Conservation (phyloP, 2,797 vertebrate genomes). For the Macroramphosus scolopax region DNA sequence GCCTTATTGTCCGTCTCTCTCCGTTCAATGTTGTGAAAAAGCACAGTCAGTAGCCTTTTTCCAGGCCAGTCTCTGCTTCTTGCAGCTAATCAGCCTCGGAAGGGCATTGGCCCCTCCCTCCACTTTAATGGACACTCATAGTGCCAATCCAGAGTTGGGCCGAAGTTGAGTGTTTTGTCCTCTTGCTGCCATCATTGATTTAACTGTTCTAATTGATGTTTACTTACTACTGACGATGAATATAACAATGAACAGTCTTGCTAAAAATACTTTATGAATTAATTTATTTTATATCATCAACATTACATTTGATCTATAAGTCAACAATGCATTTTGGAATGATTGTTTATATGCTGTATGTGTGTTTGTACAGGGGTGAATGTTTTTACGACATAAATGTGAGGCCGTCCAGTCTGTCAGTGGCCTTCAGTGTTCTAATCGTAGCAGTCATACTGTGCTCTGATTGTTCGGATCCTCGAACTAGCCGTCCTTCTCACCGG, state of each 20-base stretch:
- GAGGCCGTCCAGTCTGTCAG: conserved; percentile 60
- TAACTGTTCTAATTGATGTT: conserved; percentile 58
- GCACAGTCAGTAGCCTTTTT: conserved; percentile 58
- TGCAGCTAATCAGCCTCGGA: conserved; percentile 30
- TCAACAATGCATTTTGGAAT: conserved; percentile 50
- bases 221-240: conserved; percentile 48
- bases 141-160: conserved; percentile 64
- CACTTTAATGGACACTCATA: conserved; percentile 56
- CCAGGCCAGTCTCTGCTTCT: conserved; percentile 24
- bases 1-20: conserved; percentile 53
- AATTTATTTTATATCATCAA: conserved; percentile 65
- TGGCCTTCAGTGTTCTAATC: conserved; percentile 67
- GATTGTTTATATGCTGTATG: conserved; percentile 48
- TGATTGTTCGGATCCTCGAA: conserved; percentile 50
- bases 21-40: conserved; percentile 25
- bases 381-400: conserved; percentile 38
- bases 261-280: conserved; percentile 22
- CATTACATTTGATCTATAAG: conserved; percentile 45
- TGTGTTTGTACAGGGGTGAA: conserved; percentile 25
- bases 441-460: conserved; percentile 50
- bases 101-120: conserved; percentile 15
- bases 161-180: too few relatives aligned
- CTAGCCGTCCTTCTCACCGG: conserved; percentile 38
- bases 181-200: conserved; percentile 53
- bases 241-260: conserved; percentile 29